A percentile compares a stretch with the other conserved stretches of the same genome.
phyloP scores from a whole-genome alignment of 2,888 invertebrate genomes.

The Agrotis exclamationis region DNA sequence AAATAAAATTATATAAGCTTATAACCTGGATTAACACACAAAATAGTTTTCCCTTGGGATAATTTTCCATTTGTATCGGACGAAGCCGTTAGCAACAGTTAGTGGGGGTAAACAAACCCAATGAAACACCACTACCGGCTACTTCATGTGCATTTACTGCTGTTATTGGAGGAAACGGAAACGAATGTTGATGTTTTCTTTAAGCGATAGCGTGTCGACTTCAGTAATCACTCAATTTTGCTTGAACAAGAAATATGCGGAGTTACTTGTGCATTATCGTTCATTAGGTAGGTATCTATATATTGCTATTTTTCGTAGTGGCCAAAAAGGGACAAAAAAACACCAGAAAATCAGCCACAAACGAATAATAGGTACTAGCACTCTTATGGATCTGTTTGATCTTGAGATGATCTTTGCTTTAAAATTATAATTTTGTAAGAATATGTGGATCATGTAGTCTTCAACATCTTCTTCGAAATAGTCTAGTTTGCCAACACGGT shows the following conservation, averaged over 20 bases:
- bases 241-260: background rate
- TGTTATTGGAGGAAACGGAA: constrained; percentile 20
- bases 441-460: too few species aligned
- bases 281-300: too few species aligned
- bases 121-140: background rate
- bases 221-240: background rate
- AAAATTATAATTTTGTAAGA: too few species aligned
- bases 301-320: background rate
- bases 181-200: constrained; percentile 9
- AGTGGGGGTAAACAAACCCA: background rate
- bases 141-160: background rate
- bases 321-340: background rate
- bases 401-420: too few species aligned
- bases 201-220: constrained; percentile 16
- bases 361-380: background rate
- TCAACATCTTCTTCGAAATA: too few species aligned
- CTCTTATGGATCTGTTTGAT: too few species aligned
- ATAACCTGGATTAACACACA: too few species aligned
- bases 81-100: too few species aligned
- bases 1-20: too few species aligned
- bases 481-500: too few species aligned
- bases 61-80: too few species aligned
- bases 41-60: too few species aligned
- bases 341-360: background rate
- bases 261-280: background rate